phyloP scores from a whole-genome alignment of 2,888 invertebrate species.

The Euzophera pinguis region DNA sequence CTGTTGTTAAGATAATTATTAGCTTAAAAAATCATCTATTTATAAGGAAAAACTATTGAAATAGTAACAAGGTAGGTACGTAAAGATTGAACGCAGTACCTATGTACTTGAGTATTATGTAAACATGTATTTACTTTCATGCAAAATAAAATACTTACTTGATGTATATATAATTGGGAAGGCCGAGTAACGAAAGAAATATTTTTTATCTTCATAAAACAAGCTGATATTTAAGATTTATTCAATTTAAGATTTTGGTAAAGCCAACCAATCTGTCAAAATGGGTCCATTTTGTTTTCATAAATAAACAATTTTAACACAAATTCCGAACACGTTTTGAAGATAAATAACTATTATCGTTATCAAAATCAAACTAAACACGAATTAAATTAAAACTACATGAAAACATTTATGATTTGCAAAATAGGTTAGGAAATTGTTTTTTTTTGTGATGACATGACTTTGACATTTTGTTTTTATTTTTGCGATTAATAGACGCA shows the following conservation, averaged over 20 bases:
- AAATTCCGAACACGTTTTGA: background rate
- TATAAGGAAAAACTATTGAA: too few species aligned
- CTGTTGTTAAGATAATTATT: too few species aligned
- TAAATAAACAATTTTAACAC: background rate
- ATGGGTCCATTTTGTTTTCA: background rate
- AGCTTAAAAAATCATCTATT: too few species aligned
- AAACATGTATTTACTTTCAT: slow-evolving; percentile 36
- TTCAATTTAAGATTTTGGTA: background rate
- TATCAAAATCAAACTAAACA: background rate
- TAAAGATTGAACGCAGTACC: too few species aligned
- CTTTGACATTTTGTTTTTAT: slow-evolving; percentile 3
- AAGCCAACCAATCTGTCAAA: slow-evolving; percentile 7
- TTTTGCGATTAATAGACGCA: too few species aligned
- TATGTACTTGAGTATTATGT: slow-evolving; percentile 44
- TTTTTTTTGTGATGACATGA: slow-evolving; percentile 19
- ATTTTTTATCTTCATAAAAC: background rate
- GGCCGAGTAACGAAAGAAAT: background rate
- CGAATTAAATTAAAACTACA: background rate
- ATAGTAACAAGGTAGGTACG: too few species aligned
- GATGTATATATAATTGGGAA: background rate
- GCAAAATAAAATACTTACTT: slow-evolving; percentile 29
- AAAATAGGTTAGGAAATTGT: slow-evolving; percentile 37
- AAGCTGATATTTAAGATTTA: too few species aligned
- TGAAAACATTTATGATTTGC: background rate
- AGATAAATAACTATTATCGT: background rate